These are phyloP conservation scores for Coracopsis vasa DNA, from an alignment of 2,113 vertebrate genomes.

Conservation along the genomic window DNA sequence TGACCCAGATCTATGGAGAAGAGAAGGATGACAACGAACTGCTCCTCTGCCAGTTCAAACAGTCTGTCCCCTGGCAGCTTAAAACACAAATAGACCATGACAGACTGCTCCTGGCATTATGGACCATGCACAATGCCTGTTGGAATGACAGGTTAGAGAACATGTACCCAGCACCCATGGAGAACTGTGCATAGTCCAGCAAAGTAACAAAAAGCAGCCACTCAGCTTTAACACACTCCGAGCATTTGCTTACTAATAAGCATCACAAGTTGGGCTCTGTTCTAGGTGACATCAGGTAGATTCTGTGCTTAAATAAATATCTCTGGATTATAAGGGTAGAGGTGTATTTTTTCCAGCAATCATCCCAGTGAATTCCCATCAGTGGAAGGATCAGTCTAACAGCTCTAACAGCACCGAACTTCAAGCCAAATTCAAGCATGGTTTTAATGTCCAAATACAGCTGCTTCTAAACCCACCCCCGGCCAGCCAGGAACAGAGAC, in stretches of 20 bases:
- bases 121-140: not conserved
- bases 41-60: not conserved
- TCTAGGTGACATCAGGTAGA: not conserved
- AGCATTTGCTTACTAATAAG: not conserved
- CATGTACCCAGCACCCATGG: accelerated
- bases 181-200: accelerated
- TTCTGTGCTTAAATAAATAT: not conserved
- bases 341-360: not conserved
- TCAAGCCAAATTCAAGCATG: not conserved
- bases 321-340: not conserved
- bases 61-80: not conserved
- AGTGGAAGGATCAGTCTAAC: not conserved
- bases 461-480: not conserved
- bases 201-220: not conserved
- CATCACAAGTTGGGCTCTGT: not conserved
- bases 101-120: not conserved
- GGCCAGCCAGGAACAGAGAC: not conserved
- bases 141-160: not conserved
- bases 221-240: not conserved
- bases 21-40: not conserved
- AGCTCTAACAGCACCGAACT: not conserved
- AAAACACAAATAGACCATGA: not conserved
- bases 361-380: not conserved
- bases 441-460: not conserved
- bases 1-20: slow-evolving; percentile 91